A percentile compares a stretch with the other conserved stretches of the same genome.
phyloP scores from a whole-genome alignment of 2,888 invertebrate genomes.

The Nomada flava region DNA sequence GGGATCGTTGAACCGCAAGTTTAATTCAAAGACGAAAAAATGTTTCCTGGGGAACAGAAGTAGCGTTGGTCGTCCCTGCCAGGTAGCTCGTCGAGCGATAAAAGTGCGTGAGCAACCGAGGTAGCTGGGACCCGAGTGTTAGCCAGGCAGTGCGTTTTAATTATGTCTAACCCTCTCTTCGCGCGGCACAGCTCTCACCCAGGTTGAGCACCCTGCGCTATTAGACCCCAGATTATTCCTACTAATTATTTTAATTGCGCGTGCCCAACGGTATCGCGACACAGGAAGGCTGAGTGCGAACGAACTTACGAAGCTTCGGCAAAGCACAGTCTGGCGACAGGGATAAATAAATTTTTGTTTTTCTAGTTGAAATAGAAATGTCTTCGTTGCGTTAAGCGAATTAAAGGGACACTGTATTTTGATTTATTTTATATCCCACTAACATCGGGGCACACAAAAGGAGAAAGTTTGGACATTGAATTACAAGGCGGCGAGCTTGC shows the following conservation, averaged over 20 bases:
- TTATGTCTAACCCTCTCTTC: slow-evolving; percentile 68
- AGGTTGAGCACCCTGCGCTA: slow-evolving; percentile 68
- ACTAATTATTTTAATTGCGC: slow-evolving; percentile 81
- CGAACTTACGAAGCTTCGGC: background rate
- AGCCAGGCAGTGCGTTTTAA: slow-evolving; percentile 76
- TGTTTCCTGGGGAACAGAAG: slow-evolving; percentile 2
- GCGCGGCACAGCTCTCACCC: slow-evolving; percentile 47
- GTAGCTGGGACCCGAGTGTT: slow-evolving; percentile 51
- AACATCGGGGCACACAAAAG: background rate
- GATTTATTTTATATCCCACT: slow-evolving; percentile 24
- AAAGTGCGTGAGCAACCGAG: slow-evolving; percentile 56
- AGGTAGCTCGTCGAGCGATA: slow-evolving; percentile 28
- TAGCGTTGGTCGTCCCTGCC: slow-evolving; percentile 8
- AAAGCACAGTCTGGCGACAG: background rate
- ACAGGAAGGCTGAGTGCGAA: background rate
- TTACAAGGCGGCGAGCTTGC: slow-evolving; percentile 18
- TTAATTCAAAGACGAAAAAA: slow-evolving; percentile 19
- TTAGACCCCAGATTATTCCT: slow-evolving; percentile 78
- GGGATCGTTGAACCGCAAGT: slow-evolving; percentile 6
- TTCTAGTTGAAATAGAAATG: too few relatives aligned
- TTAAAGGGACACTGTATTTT: background rate
- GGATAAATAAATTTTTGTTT: too few relatives aligned
- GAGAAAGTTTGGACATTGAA: slow-evolving; percentile 42
- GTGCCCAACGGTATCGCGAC: slow-evolving; percentile 37
- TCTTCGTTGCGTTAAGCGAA: too few relatives aligned